Base-by-base conservation (phyloP, 2,888 invertebrate genomes). In the Chironomus riparius region DNA sequence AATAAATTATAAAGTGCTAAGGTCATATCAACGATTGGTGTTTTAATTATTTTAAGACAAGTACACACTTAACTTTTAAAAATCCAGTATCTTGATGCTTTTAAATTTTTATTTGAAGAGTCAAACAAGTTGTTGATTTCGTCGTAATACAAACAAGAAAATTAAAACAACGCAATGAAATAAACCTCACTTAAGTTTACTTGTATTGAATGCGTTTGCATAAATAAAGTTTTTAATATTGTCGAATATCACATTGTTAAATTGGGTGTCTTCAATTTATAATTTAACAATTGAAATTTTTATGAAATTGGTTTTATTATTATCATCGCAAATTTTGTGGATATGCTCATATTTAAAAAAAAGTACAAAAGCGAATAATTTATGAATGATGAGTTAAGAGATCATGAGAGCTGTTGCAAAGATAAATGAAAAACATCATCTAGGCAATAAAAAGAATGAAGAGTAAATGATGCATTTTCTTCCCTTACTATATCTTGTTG, bases 341-440 rank as follows among this genome's bases (percentile, higher is more conserved):
- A n/a, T n/a, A n/a, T n/a, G n/a, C n/a, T n/a, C n/a, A n/a, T n/a
- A n/a, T n/a, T n/a, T n/a, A n/a, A 15, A 56, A 56, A 6, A 18
- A 50, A 48, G 4, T n/a, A 5, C 4, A 1, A 38, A 4, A 10
- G 38, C 65, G 12, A 65, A 24, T 65, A 65, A 65, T 65, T 65
- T 21, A 65, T 65, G 65, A 24, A 56, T 65, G 21, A 65, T 65
- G 21, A 65, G 65, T 65, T 65, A 7, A 65, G 24, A 65, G 65
- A 65, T 65, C 65, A 65, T 65, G 65, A 65, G 24, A 65, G 22
- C 65, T 65, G 65, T 65, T 65, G 65, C 21, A 65, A n/a, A 24
- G 24, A 65, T 65, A 65, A 65, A 65, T 65, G 24, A 24, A 24
- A 65, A 24, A 5, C 56, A 56, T 56, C 56, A 56, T 56, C 65